Conservation (phyloP, 1,140 invertebrate genomes). For the Nasonia longicornis region DNA sequence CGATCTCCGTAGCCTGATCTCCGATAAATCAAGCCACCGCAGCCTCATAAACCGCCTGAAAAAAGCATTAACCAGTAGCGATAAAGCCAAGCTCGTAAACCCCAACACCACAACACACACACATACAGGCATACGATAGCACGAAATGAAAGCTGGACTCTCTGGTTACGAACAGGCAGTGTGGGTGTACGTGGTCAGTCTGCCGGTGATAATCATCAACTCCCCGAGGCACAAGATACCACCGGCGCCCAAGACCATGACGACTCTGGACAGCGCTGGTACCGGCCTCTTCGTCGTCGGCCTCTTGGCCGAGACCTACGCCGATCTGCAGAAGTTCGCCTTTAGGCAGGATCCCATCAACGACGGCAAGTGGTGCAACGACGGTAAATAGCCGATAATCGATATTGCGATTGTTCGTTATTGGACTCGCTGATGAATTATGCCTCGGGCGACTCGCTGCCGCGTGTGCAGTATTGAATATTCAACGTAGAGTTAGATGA, state of each 20-base stretch:
- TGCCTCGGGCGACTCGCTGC: no score
- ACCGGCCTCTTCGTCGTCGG: slow-evolving; percentile 86
- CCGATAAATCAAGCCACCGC: neutral
- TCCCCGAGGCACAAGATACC: slow-evolving; percentile 85
- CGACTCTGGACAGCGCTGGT: slow-evolving; percentile 85
- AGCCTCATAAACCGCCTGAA: neutral
- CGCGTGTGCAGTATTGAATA: no score
- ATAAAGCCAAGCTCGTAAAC: neutral
- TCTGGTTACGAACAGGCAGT: slow-evolving; percentile 75
- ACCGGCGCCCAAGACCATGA: slow-evolving; percentile 84
- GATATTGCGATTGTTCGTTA: neutral
- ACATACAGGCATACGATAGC: slow-evolving; percentile 5
- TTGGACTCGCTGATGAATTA: neutral
- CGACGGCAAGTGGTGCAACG: slow-evolving; percentile 90
- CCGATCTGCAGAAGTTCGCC: slow-evolving; percentile 91
- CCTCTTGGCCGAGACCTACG: slow-evolving; percentile 87
- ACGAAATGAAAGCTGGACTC: neutral
- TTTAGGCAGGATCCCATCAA: slow-evolving; percentile 89
- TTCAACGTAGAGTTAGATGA: no score
- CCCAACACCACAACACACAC: neutral
- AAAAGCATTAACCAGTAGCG: neutral
- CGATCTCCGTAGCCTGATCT: neutral
- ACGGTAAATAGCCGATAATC: slow-evolving; percentile 71
- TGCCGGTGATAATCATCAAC: slow-evolving; percentile 92
- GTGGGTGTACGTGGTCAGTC: slow-evolving; percentile 92